Evolutionary conservation across 2,113 vertebrate species (phyloP), one percentile per base, ranked within the genome.

Genomic region (Hippopotamus amphibius): DNA sequence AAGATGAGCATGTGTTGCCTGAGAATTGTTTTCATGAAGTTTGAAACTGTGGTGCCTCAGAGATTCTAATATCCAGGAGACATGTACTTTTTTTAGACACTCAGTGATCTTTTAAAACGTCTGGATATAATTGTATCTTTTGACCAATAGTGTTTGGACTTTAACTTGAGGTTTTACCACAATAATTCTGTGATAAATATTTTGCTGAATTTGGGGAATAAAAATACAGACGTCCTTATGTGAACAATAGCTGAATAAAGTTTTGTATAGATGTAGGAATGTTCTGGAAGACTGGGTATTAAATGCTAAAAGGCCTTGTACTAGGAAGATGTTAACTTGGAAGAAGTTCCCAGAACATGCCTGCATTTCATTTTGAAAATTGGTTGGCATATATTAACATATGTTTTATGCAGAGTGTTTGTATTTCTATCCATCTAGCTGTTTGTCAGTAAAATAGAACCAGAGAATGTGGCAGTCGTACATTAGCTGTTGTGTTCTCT

Each of bases 311-410:
- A 82, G 0, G 5, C 28, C 2, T 77, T 72, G 33, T 85, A 43
- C n/a, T 7, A 43, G 7, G 10, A 8, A 79, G 7, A 43, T 50
- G 55, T 65, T 92, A 53, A 48, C n/a, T 87, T 72, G 43, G 17
- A 90, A 86, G 30, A 96, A 79, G 55, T 77, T 85, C 22, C 10
- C 8, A 65, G 19, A 22, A 41, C 74, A 65, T 65, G 10, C 46
- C 46, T 86, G 17, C n/a, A 65, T 88, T 86, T 90, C 19, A 71
- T 57, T 90, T 80, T 89, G 16, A 93, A 91, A 98, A 53, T 92
- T 68, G 37, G 9, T 72, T 80, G 43, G 24, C 6, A 71, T 55
- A 6, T 16, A 71, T 87, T 87, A 71, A 50, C 14, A 37, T 66
- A 55, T 83, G 9, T 82, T 86, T 69, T 80, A 37, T 86, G 24